Evolutionary conservation across 92 coral and sea anemone species (phyloP).

Genomic region (Porites rus): DNA sequence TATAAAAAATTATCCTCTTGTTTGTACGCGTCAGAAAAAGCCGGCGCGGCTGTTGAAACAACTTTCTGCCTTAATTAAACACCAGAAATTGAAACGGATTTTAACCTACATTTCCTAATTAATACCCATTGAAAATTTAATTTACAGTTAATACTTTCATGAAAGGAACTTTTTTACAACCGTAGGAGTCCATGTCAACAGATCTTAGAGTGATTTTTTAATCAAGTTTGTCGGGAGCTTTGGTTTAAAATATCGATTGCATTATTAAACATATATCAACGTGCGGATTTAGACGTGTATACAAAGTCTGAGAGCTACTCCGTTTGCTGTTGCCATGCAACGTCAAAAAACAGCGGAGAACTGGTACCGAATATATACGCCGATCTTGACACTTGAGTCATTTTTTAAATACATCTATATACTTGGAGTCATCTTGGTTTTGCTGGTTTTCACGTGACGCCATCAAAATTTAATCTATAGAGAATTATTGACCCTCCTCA

Average conservation of each 20-base stretch:
- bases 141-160: neutral
- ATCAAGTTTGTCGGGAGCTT: neutral
- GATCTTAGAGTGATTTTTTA: neutral
- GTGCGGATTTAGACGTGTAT: too few species aligned
- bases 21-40: neutral
- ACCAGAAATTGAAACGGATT: neutral
- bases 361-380: too few species aligned
- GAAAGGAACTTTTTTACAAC: neutral
- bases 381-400: too few species aligned
- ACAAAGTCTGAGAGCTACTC: too few species aligned
- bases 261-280: too few species aligned
- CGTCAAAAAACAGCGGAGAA: too few species aligned
- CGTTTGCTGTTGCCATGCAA: too few species aligned
- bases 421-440: too few species aligned
- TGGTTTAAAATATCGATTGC: neutral
- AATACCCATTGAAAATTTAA: neutral
- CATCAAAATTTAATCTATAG: too few species aligned
- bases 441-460: too few species aligned
- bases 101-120: neutral
- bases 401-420: too few species aligned
- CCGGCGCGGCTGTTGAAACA: neutral
- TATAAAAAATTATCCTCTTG: neutral
- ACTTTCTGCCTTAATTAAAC: conserved; percentile 8
- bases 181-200: neutral
- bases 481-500: too few species aligned